Evolutionary conservation across 37 sponge, comb jelly and placozoan species (phyloP).

Genomic region (Axinella damicornis): DNA sequence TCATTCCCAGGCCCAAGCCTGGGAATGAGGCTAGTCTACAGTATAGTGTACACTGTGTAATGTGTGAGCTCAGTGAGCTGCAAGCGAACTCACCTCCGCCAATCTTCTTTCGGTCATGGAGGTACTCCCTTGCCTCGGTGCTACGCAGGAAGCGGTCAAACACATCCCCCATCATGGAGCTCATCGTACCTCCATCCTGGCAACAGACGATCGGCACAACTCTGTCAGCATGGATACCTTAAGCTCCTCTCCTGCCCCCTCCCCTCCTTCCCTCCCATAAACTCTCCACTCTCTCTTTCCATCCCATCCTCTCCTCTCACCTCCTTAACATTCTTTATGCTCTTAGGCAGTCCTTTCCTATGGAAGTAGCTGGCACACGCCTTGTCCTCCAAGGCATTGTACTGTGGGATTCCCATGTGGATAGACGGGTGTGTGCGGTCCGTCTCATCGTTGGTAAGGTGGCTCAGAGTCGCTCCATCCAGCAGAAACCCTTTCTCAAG

Average conservation of each 20-base stretch:
- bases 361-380: conserved; percentile 51
- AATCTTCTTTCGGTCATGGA: conserved; percentile 10
- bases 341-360: conserved; percentile 64
- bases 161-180: conserved; percentile 61
- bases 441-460: conserved; percentile 74
- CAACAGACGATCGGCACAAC: no score
- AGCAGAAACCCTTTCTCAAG: conserved; percentile 71
- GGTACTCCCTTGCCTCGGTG: conserved; percentile 38
- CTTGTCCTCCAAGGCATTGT: conserved; percentile 64
- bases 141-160: conserved; percentile 40
- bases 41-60: no score
- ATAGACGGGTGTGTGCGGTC: conserved; percentile 69
- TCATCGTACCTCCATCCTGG: background rate
- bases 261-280: background rate
- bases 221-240: no score
- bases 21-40: no score
- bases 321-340: conserved; percentile 2
- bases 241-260: background rate
- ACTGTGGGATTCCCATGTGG: conserved; percentile 78
- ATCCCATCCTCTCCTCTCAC: background rate
- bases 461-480: conserved; percentile 67
- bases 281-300: background rate
- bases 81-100: conserved; percentile 47
- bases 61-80: no score
- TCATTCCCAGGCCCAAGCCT: no score